These are phyloP conservation scores for Ostrea denselamellosa DNA, from an alignment of 1,140 invertebrate species.

Conservation along the genomic window DNA sequence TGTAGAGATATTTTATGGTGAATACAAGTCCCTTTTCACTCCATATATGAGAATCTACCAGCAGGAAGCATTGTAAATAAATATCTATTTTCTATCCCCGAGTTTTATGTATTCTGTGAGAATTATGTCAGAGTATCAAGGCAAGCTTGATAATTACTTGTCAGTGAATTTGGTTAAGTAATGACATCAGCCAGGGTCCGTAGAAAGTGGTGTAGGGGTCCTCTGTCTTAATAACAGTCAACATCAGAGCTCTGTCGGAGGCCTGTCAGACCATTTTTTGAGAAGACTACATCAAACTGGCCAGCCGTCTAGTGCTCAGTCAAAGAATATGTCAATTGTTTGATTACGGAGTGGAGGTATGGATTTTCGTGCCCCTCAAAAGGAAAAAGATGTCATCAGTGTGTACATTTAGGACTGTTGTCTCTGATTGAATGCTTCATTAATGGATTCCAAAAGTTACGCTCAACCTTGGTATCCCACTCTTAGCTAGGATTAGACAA, in stretches of 20 bases:
- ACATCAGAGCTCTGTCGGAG: neutral
- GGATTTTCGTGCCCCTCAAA: conserved; percentile 7
- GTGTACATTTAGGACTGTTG: neutral
- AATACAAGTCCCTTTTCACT: neutral
- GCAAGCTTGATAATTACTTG: conserved; percentile 31
- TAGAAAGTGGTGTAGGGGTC: neutral
- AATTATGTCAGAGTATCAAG: conserved; percentile 11
- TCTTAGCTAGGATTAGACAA: neutral
- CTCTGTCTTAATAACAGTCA: neutral
- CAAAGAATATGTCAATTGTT: conserved; percentile 16
- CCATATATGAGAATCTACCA: neutral
- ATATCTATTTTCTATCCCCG: neutral
- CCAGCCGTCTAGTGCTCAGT: neutral
- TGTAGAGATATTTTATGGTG: neutral
- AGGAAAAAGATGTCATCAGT: neutral
- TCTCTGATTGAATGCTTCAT: conserved; percentile 29
- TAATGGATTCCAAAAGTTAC: neutral
- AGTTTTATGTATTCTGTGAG: conserved; percentile 20
- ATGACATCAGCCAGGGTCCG: conserved; percentile 18
- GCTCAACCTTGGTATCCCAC: neutral
- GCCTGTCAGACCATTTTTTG: neutral
- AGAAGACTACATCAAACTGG: conserved; percentile 16
- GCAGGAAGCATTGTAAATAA: neutral
- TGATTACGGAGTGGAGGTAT: conserved; percentile 1
- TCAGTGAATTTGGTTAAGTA: conserved; percentile 6